These are phyloP conservation scores for Paramacrobiotus metropolitanus DNA, from an alignment of 1,140 invertebrate genomes.

Conservation along the genomic window DNA sequence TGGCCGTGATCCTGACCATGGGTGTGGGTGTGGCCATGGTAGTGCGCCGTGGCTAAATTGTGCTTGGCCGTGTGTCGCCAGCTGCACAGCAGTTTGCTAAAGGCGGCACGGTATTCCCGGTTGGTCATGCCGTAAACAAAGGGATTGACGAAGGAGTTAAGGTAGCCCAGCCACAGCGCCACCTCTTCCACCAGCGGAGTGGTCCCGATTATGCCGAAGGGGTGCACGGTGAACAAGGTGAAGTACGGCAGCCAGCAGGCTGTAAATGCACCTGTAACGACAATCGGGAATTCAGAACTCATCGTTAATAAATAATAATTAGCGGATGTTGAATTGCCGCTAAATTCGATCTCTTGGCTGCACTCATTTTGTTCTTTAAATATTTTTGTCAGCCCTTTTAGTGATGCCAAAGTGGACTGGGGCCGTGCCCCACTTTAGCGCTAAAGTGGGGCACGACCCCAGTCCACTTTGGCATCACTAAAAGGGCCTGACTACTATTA, in stretches of 20 bases:
- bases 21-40: not conserved
- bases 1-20: not conserved
- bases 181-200: not conserved
- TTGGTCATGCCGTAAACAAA: constrained; percentile 5
- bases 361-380: too few relatives aligned
- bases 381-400: too few relatives aligned
- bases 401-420: too few relatives aligned
- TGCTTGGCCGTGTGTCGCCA: not conserved
- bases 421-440: too few relatives aligned
- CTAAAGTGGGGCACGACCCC: too few relatives aligned
- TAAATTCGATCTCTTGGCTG: too few relatives aligned
- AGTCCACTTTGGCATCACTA: too few relatives aligned
- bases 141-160: not conserved
- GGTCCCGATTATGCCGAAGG: not conserved
- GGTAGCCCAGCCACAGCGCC: not conserved
- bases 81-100: not conserved
- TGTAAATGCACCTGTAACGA: too few relatives aligned
- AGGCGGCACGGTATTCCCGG: not conserved
- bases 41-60: not conserved
- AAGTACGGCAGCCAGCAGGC: constrained; percentile 94
- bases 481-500: too few relatives aligned
- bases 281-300: too few relatives aligned
- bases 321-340: too few relatives aligned
- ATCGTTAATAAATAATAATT: too few relatives aligned
- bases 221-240: constrained; percentile 36